phyloP scores from a whole-genome alignment of 2,888 invertebrate genomes.

The Hemaris fuciformis region DNA sequence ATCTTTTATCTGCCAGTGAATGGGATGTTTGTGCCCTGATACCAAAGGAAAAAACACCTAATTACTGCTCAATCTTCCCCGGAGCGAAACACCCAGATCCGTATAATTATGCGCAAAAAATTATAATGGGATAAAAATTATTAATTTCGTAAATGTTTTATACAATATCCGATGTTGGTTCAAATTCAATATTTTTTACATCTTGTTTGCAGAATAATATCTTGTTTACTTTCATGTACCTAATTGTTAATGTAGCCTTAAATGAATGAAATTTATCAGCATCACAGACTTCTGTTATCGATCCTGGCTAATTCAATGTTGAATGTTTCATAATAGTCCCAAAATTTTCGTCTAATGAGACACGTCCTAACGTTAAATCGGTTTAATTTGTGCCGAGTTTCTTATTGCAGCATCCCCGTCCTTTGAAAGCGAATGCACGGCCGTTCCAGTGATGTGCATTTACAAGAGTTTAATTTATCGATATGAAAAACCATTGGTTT shows the following conservation, averaged over 20 bases:
- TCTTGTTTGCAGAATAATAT: background rate
- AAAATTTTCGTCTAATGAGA: constrained; percentile 41
- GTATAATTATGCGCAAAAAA: background rate
- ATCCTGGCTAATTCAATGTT: constrained; percentile 29
- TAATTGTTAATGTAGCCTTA: background rate
- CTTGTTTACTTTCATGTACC: background rate
- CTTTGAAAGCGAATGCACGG: constrained; percentile 60
- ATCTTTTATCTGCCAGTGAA: constrained; percentile 67
- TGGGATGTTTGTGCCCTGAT: constrained; percentile 64
- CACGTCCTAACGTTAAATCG: constrained; percentile 75
- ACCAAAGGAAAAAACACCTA: constrained; percentile 65
- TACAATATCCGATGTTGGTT: background rate
- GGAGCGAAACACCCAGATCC: constrained; percentile 26
- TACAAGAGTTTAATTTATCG: constrained; percentile 20
- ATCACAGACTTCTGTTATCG: background rate
- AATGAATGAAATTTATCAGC: background rate
- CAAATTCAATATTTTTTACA: background rate
- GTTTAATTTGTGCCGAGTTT: constrained; percentile 69
- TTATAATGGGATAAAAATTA: background rate
- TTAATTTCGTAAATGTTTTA: background rate
- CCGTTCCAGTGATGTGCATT: constrained; percentile 51
- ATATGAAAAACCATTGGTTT: constrained; percentile 2
- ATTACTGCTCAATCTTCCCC: constrained; percentile 56
- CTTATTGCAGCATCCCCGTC: constrained; percentile 65
- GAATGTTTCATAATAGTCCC: constrained; percentile 35